Evolutionary conservation across 2,888 invertebrate genomes (phyloP).

Genomic region (Leucoma salicis): DNA sequence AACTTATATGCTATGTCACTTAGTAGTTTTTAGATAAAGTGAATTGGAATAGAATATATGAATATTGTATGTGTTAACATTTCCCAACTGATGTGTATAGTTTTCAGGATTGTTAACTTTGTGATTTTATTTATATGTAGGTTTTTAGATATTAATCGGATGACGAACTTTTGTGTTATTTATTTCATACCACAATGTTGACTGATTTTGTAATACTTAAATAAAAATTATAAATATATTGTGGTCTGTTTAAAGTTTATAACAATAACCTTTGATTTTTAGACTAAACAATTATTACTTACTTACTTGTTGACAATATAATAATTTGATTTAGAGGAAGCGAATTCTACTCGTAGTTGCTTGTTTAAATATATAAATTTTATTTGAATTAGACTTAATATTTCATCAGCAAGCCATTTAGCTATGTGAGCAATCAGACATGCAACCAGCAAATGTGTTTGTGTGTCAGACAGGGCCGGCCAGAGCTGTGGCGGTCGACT

Average conservation of each 20-base stretch:
- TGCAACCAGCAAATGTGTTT: conserved; percentile 66
- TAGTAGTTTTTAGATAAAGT: neutral
- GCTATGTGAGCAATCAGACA: conserved; percentile 16
- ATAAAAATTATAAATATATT: neutral
- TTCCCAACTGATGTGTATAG: conserved; percentile 2
- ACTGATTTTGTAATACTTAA: conserved; percentile 50
- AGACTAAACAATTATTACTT: no score
- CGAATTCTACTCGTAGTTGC: no score
- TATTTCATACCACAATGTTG: conserved; percentile 42
- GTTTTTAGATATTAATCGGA: conserved; percentile 29
- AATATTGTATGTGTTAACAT: neutral
- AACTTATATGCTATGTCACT: neutral
- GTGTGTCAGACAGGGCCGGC: conserved; percentile 54
- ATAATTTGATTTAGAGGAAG: no score
- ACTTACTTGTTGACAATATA: no score
- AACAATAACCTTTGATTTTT: no score
- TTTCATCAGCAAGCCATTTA: conserved; percentile 17
- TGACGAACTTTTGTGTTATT: conserved; percentile 40
- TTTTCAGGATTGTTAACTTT: conserved; percentile 15
- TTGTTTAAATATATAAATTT: no score
- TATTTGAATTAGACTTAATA: no score
- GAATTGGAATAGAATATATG: neutral
- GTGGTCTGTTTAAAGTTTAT: neutral
- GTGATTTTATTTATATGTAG: conserved; percentile 40
- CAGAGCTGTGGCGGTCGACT: conserved; percentile 19